Percentiles rank a stretch among this genome's conserved stretches.
phyloP scores from a whole-genome alignment of 2,113 vertebrate genomes.

The Syngnathoides biaculeatus region DNA sequence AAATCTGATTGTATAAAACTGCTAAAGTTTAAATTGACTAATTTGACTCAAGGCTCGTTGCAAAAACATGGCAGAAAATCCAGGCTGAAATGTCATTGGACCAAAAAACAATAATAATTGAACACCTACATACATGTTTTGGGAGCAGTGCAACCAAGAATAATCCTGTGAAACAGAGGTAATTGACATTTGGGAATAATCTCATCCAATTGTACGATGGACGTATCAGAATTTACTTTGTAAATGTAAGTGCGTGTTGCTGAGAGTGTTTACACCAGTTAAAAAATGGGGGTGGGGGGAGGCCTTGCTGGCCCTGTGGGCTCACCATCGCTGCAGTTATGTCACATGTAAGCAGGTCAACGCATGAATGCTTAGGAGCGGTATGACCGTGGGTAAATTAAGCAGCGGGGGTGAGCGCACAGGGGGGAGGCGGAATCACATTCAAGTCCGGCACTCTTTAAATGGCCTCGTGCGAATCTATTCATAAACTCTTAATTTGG shows the following conservation, averaged over 20 bases:
- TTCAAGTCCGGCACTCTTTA: background rate
- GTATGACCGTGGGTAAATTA: background rate
- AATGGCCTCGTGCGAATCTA: background rate
- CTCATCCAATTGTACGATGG: background rate
- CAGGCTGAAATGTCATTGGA: background rate
- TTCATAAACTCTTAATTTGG: background rate
- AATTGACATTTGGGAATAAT: background rate
- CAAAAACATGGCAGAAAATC: no score
- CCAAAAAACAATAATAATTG: background rate
- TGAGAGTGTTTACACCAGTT: background rate
- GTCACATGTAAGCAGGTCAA: background rate
- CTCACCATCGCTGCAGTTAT: background rate
- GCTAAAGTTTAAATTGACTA: no score
- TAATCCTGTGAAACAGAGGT: background rate
- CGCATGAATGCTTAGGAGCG: background rate
- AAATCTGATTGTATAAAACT: no score
- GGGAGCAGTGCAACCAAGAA: background rate
- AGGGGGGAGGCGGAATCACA: background rate
- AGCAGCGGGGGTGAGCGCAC: background rate
- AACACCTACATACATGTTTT: background rate
- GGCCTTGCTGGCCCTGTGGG: background rate
- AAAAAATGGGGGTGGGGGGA: no score
- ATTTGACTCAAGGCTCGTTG: no score
- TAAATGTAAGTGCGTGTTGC: background rate
- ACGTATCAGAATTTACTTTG: background rate